These are phyloP conservation scores for Pyxicephalus adspersus DNA, from an alignment of 2,113 vertebrate genomes.

Conservation along the genomic window DNA sequence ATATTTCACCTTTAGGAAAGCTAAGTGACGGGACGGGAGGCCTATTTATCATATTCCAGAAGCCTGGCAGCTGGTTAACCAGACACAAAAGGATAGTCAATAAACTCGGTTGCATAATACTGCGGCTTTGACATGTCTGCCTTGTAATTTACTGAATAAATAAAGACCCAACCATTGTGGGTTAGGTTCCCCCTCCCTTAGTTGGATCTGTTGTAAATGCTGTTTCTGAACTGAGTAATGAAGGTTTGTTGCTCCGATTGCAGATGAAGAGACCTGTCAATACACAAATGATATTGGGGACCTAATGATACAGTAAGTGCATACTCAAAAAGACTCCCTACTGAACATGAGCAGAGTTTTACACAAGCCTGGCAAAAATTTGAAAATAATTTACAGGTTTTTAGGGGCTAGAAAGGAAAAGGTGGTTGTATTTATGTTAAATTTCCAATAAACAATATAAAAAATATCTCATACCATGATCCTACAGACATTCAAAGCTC, in stretches of 20 bases:
- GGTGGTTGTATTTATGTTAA: too few species aligned
- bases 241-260: background rate
- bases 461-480: too few species aligned
- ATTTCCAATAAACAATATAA: too few species aligned
- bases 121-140: slow-evolving; percentile 22
- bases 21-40: slow-evolving; percentile 37
- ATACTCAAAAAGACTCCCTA: background rate
- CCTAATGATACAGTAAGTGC: background rate
- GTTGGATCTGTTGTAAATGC: background rate
- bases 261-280: background rate
- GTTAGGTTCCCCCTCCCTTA: background rate
- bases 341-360: too few species aligned
- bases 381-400: too few species aligned
- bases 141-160: slow-evolving; percentile 47
- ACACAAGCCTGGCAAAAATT: too few species aligned
- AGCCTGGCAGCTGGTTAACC: slow-evolving; percentile 42
- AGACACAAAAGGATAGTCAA: slow-evolving; percentile 53
- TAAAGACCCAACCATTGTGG: slow-evolving; percentile 10
- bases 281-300: too few species aligned
- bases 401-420: too few species aligned
- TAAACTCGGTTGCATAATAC: slow-evolving; percentile 42
- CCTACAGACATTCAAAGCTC: too few species aligned
- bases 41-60: slow-evolving; percentile 50
- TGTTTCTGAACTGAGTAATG: background rate
- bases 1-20: slow-evolving; percentile 51